Conservation (phyloP, 2,888 invertebrate species). For the Cetonia aurata region DNA sequence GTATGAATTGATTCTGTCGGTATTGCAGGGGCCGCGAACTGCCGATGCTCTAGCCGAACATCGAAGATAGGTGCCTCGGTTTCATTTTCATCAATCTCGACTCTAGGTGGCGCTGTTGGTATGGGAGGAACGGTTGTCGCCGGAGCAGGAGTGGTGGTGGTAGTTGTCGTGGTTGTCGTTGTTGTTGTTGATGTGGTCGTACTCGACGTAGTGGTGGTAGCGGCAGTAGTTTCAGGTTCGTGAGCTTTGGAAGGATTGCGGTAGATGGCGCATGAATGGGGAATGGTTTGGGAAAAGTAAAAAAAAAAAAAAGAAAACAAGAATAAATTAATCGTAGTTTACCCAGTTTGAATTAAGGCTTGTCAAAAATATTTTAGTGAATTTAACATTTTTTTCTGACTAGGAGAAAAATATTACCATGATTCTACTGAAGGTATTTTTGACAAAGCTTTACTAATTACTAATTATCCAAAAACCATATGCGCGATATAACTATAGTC, state of each 20-base stretch:
- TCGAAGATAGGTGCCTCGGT: not conserved
- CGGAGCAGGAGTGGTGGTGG: constrained; percentile 3
- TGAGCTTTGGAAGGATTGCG: not conserved
- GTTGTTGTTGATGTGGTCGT: constrained; percentile 40
- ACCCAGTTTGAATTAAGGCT: not conserved
- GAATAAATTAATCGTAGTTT: too few relatives aligned
- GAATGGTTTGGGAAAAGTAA: not conserved
- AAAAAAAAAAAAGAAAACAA: constrained; percentile 19
- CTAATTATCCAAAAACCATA: too few relatives aligned
- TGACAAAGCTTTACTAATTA: too few relatives aligned
- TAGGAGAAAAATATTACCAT: too few relatives aligned
- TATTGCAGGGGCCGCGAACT: constrained; percentile 13
- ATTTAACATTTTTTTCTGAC: too few relatives aligned
- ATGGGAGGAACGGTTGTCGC: not conserved
- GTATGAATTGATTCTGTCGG: constrained; percentile 2
- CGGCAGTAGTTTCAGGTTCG: constrained; percentile 30
- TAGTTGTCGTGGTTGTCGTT: constrained; percentile 13
- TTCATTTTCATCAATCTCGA: not conserved
- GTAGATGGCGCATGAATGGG: constrained; percentile 15
- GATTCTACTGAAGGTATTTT: too few relatives aligned
- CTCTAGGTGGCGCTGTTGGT: constrained; percentile 1
- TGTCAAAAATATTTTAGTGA: constrained; percentile 19
- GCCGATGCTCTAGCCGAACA: not conserved
- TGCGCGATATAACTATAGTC: too few relatives aligned
- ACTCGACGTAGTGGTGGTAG: constrained; percentile 40